Evolutionary conservation across 2,888 invertebrate species (phyloP).

Genomic region (Taenaris catops): DNA sequence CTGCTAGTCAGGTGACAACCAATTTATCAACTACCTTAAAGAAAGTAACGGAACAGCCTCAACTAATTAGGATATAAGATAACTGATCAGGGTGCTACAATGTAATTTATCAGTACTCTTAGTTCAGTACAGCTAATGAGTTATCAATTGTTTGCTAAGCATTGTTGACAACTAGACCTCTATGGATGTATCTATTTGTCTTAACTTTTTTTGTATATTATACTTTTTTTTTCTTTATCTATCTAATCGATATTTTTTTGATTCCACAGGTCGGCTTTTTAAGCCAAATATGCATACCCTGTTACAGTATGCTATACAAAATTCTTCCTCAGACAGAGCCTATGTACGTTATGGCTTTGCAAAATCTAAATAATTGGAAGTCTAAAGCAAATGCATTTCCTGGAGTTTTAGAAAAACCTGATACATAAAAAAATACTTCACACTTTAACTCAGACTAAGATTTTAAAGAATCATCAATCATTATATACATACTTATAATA

Average conservation of each 20-base stretch:
- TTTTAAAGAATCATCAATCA: no score
- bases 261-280: conserved; percentile 91
- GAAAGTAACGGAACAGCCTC: no score
- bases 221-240: neutral
- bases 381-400: conserved; percentile 29
- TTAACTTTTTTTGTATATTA: conserved; percentile 1
- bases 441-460: no score
- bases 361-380: conserved; percentile 65
- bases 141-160: no score
- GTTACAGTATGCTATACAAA: conserved; percentile 84
- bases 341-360: conserved; percentile 82
- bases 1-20: conserved; percentile 86
- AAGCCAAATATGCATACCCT: conserved; percentile 89
- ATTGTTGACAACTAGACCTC: no score
- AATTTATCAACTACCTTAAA: no score
- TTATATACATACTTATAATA: no score
- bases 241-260: conserved; percentile 20
- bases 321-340: conserved; percentile 86
- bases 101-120: no score
- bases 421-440: no score
- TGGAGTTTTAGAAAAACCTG: neutral
- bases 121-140: no score
- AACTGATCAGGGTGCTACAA: no score
- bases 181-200: neutral
- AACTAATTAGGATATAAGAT: no score